Percentiles rank a stretch among this genome's conserved stretches.
Evolutionary conservation across 2,888 invertebrate genomes (phyloP).

Genomic region (Pristionchus japonicus): DNA sequence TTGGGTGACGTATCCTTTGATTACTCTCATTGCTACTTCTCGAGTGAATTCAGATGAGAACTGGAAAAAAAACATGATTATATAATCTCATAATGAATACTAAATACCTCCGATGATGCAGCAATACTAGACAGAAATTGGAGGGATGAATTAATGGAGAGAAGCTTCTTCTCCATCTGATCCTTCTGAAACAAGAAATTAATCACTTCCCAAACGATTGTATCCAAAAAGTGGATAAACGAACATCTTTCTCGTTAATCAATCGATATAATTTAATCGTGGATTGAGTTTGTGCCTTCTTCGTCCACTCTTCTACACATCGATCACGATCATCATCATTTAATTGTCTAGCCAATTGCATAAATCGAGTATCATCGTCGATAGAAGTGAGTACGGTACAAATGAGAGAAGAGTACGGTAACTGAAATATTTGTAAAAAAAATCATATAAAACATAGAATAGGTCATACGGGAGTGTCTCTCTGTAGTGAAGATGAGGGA

Average conservation of each 20-base stretch:
- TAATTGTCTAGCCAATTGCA: neutral
- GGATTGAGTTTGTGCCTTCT: neutral
- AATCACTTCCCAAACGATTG: too few species aligned
- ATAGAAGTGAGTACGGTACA: neutral
- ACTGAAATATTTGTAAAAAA: neutral
- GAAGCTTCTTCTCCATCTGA: neutral
- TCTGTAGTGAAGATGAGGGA: neutral
- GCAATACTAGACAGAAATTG: neutral
- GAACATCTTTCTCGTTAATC: neutral
- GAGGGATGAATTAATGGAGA: neutral
- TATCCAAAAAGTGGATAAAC: too few species aligned
- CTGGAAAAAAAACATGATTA: neutral
- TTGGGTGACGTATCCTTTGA: neutral
- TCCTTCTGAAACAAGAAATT: neutral
- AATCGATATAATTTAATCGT: neutral
- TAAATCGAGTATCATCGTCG: neutral
- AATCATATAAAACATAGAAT: neutral
- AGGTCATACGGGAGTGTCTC: neutral
- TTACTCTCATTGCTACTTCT: neutral
- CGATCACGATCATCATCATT: neutral
- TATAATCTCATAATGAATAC: neutral
- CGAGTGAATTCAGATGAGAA: neutral
- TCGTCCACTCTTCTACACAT: neutral
- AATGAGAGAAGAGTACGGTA: slow-evolving; percentile 6
- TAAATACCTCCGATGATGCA: neutral